These are phyloP conservation scores for Rhabdomys dilectus DNA, from an alignment of 2,113 vertebrate genomes.

Conservation along the genomic window DNA sequence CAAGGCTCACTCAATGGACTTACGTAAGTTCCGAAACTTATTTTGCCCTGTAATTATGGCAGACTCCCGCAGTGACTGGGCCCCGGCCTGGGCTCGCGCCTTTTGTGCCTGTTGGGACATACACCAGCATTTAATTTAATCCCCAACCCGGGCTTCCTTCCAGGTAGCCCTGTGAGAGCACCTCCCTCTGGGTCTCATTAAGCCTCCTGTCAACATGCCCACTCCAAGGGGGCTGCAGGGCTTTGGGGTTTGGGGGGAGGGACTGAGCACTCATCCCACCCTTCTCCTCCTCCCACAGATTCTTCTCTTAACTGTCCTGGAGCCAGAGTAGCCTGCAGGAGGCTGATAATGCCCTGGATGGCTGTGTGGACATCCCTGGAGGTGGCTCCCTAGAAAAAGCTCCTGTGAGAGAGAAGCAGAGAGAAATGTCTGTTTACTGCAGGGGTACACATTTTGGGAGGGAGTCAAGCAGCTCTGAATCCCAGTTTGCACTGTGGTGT, in stretches of 20 bases:
- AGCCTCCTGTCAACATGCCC: constrained; percentile 61
- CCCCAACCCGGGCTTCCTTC: constrained; percentile 35
- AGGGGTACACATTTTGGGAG: not conserved
- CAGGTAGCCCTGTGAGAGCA: constrained; percentile 48
- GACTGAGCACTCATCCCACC: not conserved
- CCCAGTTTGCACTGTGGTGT: not conserved
- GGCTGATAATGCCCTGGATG: not conserved
- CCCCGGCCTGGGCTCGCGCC: not conserved
- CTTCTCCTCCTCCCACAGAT: constrained; percentile 63
- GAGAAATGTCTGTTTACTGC: not conserved
- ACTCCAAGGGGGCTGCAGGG: constrained; percentile 2
- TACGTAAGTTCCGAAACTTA: constrained; percentile 61
- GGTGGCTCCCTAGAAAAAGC: not conserved
- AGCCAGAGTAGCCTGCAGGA: constrained; percentile 69
- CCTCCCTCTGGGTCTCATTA: constrained; percentile 70
- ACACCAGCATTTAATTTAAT: constrained; percentile 57
- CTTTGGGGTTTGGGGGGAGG: not conserved
- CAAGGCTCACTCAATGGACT: not conserved
- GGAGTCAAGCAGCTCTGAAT: not conserved
- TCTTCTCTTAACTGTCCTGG: constrained; percentile 76
- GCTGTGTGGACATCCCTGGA: not conserved
- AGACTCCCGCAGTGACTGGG: constrained; percentile 53
- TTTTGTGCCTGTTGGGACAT: constrained; percentile 70
- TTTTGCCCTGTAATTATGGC: constrained; percentile 66
- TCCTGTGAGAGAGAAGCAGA: not conserved